Percentiles rank a stretch among this genome's conserved stretches.
Conservation (phyloP, 2,888 invertebrate species). For the Synanthedon vespiformis region DNA sequence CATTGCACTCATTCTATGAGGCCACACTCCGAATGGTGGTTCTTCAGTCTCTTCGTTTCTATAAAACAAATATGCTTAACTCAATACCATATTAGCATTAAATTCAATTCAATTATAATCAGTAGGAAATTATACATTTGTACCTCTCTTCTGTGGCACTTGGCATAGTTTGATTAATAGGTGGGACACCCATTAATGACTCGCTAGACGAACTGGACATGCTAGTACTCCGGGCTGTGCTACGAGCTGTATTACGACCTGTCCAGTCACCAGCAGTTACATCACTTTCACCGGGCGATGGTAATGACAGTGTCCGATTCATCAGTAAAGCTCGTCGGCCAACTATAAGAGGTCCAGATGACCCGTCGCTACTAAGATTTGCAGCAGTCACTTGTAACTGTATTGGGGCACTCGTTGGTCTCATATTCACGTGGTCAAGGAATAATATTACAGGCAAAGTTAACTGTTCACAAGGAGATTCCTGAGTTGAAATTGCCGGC, state of each 20-base stretch:
- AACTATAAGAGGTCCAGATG: slow-evolving; percentile 54
- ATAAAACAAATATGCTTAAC: slow-evolving; percentile 8
- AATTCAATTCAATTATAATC: too few relatives aligned
- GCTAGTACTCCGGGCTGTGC: slow-evolving; percentile 45
- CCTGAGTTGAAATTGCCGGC: slow-evolving; percentile 43
- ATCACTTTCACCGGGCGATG: slow-evolving; percentile 57
- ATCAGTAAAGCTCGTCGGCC: slow-evolving; percentile 54
- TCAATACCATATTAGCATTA: background rate
- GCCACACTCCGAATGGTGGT: slow-evolving; percentile 59
- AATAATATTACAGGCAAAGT: slow-evolving; percentile 61
- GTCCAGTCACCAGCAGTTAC: slow-evolving; percentile 50
- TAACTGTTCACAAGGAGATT: slow-evolving; percentile 38
- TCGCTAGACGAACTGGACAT: slow-evolving; percentile 55
- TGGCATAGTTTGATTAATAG: slow-evolving; percentile 25
- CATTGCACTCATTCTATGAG: slow-evolving; percentile 77
- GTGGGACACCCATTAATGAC: slow-evolving; percentile 36
- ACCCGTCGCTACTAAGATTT: slow-evolving; percentile 50
- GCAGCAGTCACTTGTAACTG: slow-evolving; percentile 60
- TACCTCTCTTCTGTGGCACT: slow-evolving; percentile 54
- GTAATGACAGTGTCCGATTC: slow-evolving; percentile 54
- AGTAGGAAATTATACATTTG: slow-evolving; percentile 3
- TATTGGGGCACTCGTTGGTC: slow-evolving; percentile 60
- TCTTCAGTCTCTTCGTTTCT: slow-evolving; percentile 58
- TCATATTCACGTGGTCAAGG: slow-evolving; percentile 56
- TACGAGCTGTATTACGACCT: slow-evolving; percentile 42